A percentile compares a stretch with the other conserved stretches of the same genome.
Conservation (phyloP, 2,888 invertebrate species). For the Cancer borealis region DNA sequence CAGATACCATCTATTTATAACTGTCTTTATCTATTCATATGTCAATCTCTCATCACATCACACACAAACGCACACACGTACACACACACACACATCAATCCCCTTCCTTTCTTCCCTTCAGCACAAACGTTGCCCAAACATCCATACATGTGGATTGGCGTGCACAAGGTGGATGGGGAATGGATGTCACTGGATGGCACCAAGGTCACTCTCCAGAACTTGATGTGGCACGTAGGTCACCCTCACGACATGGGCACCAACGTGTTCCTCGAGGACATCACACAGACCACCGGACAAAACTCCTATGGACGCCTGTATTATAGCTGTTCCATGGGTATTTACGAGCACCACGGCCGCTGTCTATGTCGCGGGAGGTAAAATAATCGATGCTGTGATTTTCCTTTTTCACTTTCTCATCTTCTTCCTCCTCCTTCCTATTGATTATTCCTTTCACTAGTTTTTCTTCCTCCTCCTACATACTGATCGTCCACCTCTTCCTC, state of each 20-base stretch:
- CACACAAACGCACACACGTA: not conserved
- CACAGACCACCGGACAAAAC: not conserved
- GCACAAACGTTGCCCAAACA: conserved; percentile 14
- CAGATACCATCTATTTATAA: not conserved
- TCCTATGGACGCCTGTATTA: conserved; percentile 58
- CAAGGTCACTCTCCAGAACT: conserved; percentile 2
- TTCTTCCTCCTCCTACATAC: not conserved
- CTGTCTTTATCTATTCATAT: not conserved
- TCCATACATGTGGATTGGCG: conserved; percentile 67
- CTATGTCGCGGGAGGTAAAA: not conserved
- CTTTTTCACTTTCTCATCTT: too few relatives aligned
- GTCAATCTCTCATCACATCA: not conserved
- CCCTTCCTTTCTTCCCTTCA: not conserved
- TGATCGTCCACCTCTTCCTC: not conserved
- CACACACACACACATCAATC: not conserved
- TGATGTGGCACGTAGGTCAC: conserved; percentile 49
- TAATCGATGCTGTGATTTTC: not conserved
- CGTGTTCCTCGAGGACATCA: conserved; percentile 49
- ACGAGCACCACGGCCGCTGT: conserved; percentile 53
- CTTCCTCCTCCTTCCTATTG: not conserved
- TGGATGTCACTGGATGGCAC: conserved; percentile 43
- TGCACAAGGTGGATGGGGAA: conserved; percentile 21
- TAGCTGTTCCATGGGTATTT: conserved; percentile 53
- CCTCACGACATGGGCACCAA: conserved; percentile 48
- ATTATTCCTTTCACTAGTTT: not conserved